These are phyloP conservation scores for Trichogramma evanescens DNA, from an alignment of 2,888 invertebrate genomes.

Conservation along the genomic window DNA sequence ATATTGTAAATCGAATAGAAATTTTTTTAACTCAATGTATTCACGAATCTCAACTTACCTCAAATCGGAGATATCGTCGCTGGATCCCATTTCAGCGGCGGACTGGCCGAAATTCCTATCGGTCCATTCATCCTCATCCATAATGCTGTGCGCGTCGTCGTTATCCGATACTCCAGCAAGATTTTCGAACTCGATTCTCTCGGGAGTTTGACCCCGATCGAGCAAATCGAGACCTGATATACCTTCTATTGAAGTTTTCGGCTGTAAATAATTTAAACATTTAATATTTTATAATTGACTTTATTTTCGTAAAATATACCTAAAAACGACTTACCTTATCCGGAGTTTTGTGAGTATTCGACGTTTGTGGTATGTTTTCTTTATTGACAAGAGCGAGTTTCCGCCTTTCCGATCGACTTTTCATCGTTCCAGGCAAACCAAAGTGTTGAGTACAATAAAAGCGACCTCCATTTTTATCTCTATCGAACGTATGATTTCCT, in stretches of 20 bases:
- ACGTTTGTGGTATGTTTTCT: conserved; percentile 42
- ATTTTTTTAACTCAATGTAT: not conserved
- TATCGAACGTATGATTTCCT: conserved; percentile 45
- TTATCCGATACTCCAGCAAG: conserved; percentile 59
- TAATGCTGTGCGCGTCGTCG: conserved; percentile 65
- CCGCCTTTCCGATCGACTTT: conserved; percentile 40
- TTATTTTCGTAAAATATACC: not conserved
- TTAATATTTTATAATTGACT: not conserved
- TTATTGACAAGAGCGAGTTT: conserved; percentile 38
- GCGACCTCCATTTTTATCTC: conserved; percentile 45
- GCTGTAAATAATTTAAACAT: conserved; percentile 24
- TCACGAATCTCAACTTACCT: conserved; percentile 39
- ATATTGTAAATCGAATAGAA: conserved; percentile 11
- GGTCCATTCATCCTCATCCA: conserved; percentile 94
- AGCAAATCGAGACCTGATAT: conserved; percentile 51
- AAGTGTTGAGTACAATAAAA: conserved; percentile 75
- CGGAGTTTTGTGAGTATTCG: conserved; percentile 44
- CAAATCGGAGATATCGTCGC: conserved; percentile 57
- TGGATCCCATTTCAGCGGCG: conserved; percentile 62
- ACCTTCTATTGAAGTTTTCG: conserved; percentile 43
- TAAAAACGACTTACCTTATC: conserved; percentile 44
- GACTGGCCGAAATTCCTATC: conserved; percentile 84
- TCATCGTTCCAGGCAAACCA: conserved; percentile 55
- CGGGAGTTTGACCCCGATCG: conserved; percentile 62
- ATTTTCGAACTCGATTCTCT: conserved; percentile 74